Base-by-base conservation (phyloP, 1,140 invertebrate species). In the Zaprionus ghesquierei region DNA sequence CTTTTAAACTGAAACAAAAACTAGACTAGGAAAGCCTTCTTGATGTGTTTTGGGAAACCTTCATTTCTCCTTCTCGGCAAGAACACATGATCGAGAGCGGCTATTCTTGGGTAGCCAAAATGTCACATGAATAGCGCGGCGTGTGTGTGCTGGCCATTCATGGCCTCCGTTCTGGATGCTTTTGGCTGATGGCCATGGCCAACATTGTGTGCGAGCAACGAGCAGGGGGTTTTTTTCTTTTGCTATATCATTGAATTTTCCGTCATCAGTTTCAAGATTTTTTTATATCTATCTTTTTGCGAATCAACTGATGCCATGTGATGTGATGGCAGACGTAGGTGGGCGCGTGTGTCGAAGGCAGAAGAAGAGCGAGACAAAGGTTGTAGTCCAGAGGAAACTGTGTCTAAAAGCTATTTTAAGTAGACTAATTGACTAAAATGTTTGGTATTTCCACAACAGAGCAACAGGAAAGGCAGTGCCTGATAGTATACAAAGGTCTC, bases 1-100 rank as follows among this genome's bases (percentile, higher is more conserved):
- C 5, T 41, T 15, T 33, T 13, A 13, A 15, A 41, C 1, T 10
- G 5, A 41, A 2, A 15, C 0, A 38, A n/a, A 6, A 41, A 41
- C n/a, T 15, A 41, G 9, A 22, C 1, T 20, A 15, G 41, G 41
- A n/a, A 20, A 46, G 3, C 41, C 15, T 51, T 9, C 25, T 0
- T 38, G 55, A 5, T 13, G 31, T 25, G 35, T 31, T 31, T 15
- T 54, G 59, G 49, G 56, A 49, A 66, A 89, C 84, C 84, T 87
- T 87, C 85, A 89, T 87, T 89, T 87, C 80, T 87, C 84, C 84
- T 87, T 86, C 79, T 65, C n/a, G n/a, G 20, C 18, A 27, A 23
- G 55, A 64, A 50, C 84, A 89, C 84, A 84, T 87, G 79, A 84
- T 77, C 61, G 25, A 54, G 41, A 58, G 51, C 8, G 56, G 44